These are phyloP conservation scores for Magallana angulata DNA, from an alignment of 1,140 invertebrate species.

Conservation along the genomic window DNA sequence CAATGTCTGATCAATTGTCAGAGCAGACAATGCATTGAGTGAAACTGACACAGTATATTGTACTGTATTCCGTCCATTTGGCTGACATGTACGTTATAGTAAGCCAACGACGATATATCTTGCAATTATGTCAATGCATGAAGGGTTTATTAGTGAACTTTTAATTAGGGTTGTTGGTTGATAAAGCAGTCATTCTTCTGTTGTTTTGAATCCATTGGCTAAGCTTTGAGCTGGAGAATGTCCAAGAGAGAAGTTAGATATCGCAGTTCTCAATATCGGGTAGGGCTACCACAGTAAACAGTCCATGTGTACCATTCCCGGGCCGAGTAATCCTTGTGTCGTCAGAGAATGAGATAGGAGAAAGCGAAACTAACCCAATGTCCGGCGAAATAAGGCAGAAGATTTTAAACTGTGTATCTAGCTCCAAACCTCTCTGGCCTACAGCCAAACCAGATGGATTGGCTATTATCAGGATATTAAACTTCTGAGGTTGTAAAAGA, in stretches of 20 bases:
- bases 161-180: constrained; percentile 16
- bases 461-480: constrained; percentile 29
- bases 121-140: neutral
- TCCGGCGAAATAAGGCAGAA: neutral
- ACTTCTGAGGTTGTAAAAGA: constrained; percentile 6
- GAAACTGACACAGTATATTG: constrained; percentile 18
- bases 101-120: neutral
- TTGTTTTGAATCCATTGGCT: neutral
- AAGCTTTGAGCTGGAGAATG: constrained; percentile 7
- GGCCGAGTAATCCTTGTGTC: neutral
- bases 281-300: neutral
- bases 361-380: neutral
- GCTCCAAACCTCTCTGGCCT: constrained; percentile 1
- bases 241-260: constrained; percentile 24
- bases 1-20: constrained; percentile 11
- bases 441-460: constrained; percentile 2
- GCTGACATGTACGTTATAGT: no score
- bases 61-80: neutral
- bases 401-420: neutral
- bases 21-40: neutral
- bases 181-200: neutral
- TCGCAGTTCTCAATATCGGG: neutral
- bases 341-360: neutral
- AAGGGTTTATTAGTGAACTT: neutral
- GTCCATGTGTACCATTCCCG: neutral